phyloP scores from a whole-genome alignment of 2,113 vertebrate genomes.

The Trochalopteron elliotii region DNA sequence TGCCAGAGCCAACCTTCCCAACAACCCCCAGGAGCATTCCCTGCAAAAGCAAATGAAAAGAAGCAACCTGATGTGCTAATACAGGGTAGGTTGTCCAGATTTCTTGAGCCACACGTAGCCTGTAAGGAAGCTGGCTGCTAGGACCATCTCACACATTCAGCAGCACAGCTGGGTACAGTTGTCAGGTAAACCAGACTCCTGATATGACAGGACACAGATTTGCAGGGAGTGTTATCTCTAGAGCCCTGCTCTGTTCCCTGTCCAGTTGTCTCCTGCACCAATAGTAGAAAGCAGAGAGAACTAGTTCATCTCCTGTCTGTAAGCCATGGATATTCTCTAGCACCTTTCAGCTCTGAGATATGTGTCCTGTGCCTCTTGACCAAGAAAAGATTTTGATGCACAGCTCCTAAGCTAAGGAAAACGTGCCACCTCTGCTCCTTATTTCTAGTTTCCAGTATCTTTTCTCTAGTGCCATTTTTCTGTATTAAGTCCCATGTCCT shows the following conservation, averaged over 20 bases:
- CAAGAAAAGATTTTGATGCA: background rate
- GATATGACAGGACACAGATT: background rate
- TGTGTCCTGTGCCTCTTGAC: background rate
- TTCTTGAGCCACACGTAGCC: background rate
- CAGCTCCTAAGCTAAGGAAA: background rate
- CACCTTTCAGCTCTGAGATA: background rate
- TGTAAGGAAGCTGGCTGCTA: background rate
- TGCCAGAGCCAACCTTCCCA: conserved; percentile 94
- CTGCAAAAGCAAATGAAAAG: conserved; percentile 69
- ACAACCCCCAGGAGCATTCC: conserved; percentile 88
- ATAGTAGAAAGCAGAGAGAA: background rate
- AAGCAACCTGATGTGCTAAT: background rate
- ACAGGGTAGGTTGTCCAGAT: background rate
- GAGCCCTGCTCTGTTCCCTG: background rate
- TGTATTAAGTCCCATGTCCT: background rate
- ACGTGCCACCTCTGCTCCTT: background rate
- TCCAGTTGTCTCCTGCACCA: background rate
- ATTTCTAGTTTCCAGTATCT: background rate
- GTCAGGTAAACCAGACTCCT: background rate
- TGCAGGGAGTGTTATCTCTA: background rate
- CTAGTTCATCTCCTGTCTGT: background rate
- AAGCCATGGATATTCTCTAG: background rate
- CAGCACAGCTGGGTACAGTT: background rate
- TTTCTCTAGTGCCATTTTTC: background rate
- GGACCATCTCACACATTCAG: background rate